Conservation (phyloP, 2,888 invertebrate genomes). For the Ormyrus nitidulus region DNA sequence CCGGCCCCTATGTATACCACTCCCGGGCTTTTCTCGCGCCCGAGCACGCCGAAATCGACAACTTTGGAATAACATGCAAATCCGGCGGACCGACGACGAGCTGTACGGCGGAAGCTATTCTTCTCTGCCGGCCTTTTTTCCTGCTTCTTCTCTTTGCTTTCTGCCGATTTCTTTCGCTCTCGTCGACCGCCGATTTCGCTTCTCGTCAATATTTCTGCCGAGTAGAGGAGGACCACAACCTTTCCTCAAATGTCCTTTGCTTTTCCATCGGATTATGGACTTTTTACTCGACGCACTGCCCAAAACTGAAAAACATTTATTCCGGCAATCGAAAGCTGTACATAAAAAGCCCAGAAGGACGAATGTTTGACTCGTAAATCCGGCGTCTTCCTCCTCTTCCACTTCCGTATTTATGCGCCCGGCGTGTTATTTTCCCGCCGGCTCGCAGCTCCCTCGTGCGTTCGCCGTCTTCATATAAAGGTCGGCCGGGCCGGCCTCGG, state of each 20-base stretch:
- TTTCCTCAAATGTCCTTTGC: no score
- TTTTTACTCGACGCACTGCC: no score
- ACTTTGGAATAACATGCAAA: slow-evolving; percentile 73
- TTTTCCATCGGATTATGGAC: no score
- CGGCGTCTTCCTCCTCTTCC: background rate
- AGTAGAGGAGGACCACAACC: no score
- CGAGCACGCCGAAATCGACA: slow-evolving; percentile 44
- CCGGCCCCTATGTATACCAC: background rate
- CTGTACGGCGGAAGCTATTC: background rate
- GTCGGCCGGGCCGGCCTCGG: background rate
- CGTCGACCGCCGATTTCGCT: no score
- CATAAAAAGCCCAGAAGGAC: no score
- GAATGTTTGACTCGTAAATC: background rate
- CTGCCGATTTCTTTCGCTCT: no score
- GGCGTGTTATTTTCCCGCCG: background rate
- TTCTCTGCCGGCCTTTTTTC: no score
- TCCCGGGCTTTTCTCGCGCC: slow-evolving; percentile 12
- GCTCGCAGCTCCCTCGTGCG: background rate
- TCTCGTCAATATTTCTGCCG: no score
- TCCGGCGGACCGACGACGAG: slow-evolving; percentile 59
- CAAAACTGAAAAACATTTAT: no score
- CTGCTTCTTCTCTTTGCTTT: no score
- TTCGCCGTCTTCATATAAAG: background rate
- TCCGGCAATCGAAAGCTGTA: no score
- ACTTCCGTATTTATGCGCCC: background rate